Evolutionary conservation across 1,140 invertebrate species (phyloP).

Genomic region (Platyscapa corneri): DNA sequence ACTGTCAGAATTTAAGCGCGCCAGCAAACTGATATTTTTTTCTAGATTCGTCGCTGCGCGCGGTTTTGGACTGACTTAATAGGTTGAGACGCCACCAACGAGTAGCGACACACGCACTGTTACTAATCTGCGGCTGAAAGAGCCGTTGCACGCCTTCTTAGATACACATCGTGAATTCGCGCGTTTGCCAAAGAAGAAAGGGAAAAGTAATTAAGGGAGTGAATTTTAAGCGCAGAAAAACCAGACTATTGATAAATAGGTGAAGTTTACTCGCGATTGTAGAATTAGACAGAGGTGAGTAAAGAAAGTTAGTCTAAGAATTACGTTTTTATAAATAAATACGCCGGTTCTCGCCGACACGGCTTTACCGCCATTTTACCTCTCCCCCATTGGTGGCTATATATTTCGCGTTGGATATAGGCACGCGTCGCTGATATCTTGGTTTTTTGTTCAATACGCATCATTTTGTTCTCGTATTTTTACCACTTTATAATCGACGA

Average conservation of each 20-base stretch:
- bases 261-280: too few species aligned
- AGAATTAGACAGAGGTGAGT: neutral
- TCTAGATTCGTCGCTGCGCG: neutral
- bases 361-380: slow-evolving; percentile 46
- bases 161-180: neutral
- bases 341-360: neutral
- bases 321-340: neutral
- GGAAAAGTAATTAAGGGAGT: neutral
- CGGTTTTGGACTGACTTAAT: neutral
- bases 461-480: neutral
- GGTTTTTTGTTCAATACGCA: neutral
- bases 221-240: neutral
- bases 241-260: neutral
- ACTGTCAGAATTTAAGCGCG: neutral
- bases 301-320: too few species aligned
- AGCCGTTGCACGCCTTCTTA: neutral
- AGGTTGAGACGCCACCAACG: neutral
- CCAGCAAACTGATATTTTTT: neutral
- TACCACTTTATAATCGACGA: neutral
- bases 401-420: neutral
- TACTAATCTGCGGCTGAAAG: neutral
- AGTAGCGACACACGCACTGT: neutral
- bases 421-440: slow-evolving; percentile 8
- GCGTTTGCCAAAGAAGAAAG: neutral
- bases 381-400: slow-evolving; percentile 8